A percentile compares a stretch with the other conserved stretches of the same genome.
These are phyloP conservation scores for Acinonyx jubatus DNA, from an alignment of 2,113 vertebrate species.

Conservation along the genomic window DNA sequence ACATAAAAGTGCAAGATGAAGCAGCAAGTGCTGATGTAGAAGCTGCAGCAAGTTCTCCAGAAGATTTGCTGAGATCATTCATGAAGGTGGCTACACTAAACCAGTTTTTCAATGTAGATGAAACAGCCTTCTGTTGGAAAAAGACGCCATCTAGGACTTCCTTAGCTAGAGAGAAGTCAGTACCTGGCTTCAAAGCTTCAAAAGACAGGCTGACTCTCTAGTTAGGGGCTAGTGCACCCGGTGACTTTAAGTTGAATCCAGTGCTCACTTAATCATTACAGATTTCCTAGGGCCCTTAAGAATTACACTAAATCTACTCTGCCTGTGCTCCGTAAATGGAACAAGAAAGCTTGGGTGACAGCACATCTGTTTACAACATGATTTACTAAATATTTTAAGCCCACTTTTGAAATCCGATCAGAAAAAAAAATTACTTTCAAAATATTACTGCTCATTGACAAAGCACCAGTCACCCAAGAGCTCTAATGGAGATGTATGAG, in stretches of 20 bases:
- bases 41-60: neutral
- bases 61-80: neutral
- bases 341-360: neutral
- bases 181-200: neutral
- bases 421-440: neutral
- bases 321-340: neutral
- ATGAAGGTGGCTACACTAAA: neutral
- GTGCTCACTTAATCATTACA: neutral
- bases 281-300: neutral
- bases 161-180: neutral
- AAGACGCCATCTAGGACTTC: neutral
- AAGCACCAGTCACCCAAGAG: neutral
- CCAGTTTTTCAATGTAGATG: neutral
- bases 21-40: neutral
- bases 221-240: neutral
- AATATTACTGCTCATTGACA: neutral
- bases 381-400: neutral
- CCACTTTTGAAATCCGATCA: neutral
- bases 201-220: neutral
- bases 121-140: neutral
- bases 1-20: neutral
- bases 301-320: neutral
- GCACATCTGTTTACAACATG: neutral
- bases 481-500: neutral
- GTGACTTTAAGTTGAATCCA: neutral